Evolutionary conservation across 2,888 invertebrate species (phyloP), one percentile per base, ranked within the genome.

Genomic region (Ceriagrion tenellum): DNA sequence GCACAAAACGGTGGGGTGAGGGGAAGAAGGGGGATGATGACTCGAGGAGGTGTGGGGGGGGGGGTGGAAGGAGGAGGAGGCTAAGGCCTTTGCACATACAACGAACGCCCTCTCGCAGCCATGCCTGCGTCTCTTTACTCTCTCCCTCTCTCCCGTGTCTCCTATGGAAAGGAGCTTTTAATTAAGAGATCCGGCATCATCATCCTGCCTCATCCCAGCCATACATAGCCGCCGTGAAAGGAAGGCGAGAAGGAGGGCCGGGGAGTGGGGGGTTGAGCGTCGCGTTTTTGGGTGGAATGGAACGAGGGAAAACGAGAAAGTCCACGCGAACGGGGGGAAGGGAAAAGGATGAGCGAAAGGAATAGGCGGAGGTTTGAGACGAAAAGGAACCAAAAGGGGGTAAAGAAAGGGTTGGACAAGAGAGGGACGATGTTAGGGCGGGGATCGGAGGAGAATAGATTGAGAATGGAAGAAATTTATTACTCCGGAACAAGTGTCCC

Each of bases 111-210:
- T 69, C 69, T 69, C 20, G 55, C 59, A 20, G 3, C 6, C 69
- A 4, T 18, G 26, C 18, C 1, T 35, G 3, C 90, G 23, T 47
- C 47, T 47, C 47, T 47, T 47, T 47, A 47, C 47, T 47, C 90
- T 55, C n/a, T n/a, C 90, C 0, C 56, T 63, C 35, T 59, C 23
- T 91, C 91, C 56, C 47, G 23, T 63, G 47, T 47, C 35, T 93
- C 93, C 93, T n/a, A 26, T 81, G 40, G 55, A 93, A 93, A 93
- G 93, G 74, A 69, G 26, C 93, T 93, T 93, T 93, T 93, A 93
- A 93, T 93, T 93, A 93, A 93, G 93, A 93, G 81, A 81, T 81
- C 81, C 81, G 81, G 81, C 81, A 81, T 81, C 81, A 81, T 81
- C 81, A 81, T 81, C 81, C 35, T 55, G 63, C 63, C 93, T 40